Evolutionary conservation across 1,140 invertebrate species (phyloP).

Genomic region (Papilio helenus): DNA sequence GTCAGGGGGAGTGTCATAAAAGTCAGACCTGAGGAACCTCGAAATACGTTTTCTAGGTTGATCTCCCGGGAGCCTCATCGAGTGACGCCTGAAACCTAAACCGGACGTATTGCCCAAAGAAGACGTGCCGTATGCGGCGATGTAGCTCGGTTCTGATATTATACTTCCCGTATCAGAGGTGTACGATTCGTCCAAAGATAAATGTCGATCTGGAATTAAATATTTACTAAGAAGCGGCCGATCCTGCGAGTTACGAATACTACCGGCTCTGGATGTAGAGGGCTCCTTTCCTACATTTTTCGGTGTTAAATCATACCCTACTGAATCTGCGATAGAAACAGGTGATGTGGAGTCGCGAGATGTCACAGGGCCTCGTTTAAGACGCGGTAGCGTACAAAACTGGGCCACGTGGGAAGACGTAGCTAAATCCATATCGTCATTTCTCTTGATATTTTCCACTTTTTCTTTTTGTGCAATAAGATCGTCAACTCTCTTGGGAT

Average conservation of each 20-base stretch:
- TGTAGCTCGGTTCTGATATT: slow-evolving; percentile 69
- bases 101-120: slow-evolving; percentile 51
- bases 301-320: slow-evolving; percentile 28
- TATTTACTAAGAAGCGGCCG: slow-evolving; percentile 84
- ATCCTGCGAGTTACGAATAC: slow-evolving; percentile 72
- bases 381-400: slow-evolving; percentile 65
- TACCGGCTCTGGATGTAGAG: slow-evolving; percentile 44
- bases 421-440: slow-evolving; percentile 9
- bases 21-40: slow-evolving; percentile 89
- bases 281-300: slow-evolving; percentile 42
- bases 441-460: slow-evolving; percentile 1
- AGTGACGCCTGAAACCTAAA: slow-evolving; percentile 73
- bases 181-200: slow-evolving; percentile 67
- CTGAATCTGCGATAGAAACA: slow-evolving; percentile 26
- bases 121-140: slow-evolving; percentile 67
- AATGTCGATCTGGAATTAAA: slow-evolving; percentile 69
- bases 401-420: slow-evolving; percentile 45
- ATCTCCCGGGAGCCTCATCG: slow-evolving; percentile 63
- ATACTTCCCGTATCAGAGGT: slow-evolving; percentile 66
- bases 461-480: slow-evolving; percentile 8
- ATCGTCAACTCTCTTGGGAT: not conserved
- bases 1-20: slow-evolving; percentile 89
- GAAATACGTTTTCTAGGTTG: slow-evolving; percentile 85
- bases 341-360: slow-evolving; percentile 42
- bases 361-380: slow-evolving; percentile 50